Conservation (phyloP, 2,797 vertebrate species). For the Sebastolobus alascanus region DNA sequence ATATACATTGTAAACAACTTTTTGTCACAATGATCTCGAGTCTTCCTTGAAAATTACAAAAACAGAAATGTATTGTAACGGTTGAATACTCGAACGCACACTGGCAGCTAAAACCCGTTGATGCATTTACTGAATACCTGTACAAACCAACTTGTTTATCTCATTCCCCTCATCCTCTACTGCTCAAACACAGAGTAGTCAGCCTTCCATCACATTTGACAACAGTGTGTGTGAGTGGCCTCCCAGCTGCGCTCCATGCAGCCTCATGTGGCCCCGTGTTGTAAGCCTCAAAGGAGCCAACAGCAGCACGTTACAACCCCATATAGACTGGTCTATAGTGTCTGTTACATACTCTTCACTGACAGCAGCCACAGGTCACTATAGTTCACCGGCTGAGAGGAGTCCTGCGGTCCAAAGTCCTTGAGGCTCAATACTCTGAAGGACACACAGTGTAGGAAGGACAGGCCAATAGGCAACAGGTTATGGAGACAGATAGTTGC, state of each 20-base stretch:
- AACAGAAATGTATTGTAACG: neutral
- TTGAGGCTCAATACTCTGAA: slow-evolving; percentile 19
- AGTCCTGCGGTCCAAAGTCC: slow-evolving; percentile 44
- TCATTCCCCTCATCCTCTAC: neutral
- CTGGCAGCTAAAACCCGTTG: neutral
- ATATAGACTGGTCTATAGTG: slow-evolving; percentile 49
- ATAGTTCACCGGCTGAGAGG: slow-evolving; percentile 42
- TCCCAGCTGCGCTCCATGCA: slow-evolving; percentile 75
- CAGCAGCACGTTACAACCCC: slow-evolving; percentile 43
- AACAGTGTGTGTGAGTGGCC: slow-evolving; percentile 55
- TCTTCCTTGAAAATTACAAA: slow-evolving; percentile 1
- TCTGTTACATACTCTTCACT: slow-evolving; percentile 52
- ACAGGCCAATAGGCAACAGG: slow-evolving; percentile 11
- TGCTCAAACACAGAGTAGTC: slow-evolving; percentile 2
- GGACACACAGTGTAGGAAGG: neutral
- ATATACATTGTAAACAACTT: neutral
- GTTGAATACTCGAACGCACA: neutral
- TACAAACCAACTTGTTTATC: neutral
- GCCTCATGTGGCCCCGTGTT: slow-evolving; percentile 73
- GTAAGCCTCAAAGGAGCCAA: slow-evolving; percentile 47
- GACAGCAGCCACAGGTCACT: slow-evolving; percentile 45
- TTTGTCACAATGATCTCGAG: neutral
- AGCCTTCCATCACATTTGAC: slow-evolving; percentile 10
- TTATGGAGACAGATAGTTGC: slow-evolving; percentile 12
- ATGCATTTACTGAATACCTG: neutral